Base-by-base conservation (phyloP, 2,113 vertebrate species). In the Tautogolabrus adspersus region DNA sequence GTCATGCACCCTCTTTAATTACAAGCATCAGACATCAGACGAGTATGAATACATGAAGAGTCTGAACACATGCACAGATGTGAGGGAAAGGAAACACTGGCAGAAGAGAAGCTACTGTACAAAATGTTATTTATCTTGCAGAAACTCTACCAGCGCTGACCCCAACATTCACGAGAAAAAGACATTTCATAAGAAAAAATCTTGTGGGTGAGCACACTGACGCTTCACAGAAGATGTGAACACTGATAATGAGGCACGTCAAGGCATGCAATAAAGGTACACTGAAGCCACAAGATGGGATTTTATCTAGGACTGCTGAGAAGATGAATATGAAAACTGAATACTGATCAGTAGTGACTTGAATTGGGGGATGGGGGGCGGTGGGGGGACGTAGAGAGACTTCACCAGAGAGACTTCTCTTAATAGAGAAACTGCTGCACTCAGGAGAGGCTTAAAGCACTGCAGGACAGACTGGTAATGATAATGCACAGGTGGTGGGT, bases 301-400 rank as follows among this genome's bases (percentile, higher is more conserved):
- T 60, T 44, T 64, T 56, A 88, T 82, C 73, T 79, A 85, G 82
- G 75, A 42, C 63, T 44, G 72, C 70, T 47, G 56, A 85, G 67
- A 62, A 80, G 72, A 73, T 83, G 59, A 57, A 77, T 64, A 85
- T 69, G 62, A 69, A 89, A 60, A 65, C 70, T 56, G 76, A 81
- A 77, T 78, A 84, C 80, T 87, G 79, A 85, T 85, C 40, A 83
- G 74, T 42, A 74, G 57, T 69, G 71, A 73, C 15, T 58, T 63
- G 54, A 63, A 82, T 26, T 66, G 59, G 63, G 57, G 30, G 40
- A 72, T 56, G 63, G 59, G 64, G 37, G 66, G 34, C n/a, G 73
- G 82, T 78, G 83, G 66, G 69, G 52, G 59, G 63, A 37, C 30
- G 30, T 70, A 22, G 44, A 72, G 69, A 16, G 7, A 42, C 44